These are phyloP conservation scores for Lasioglossum baleicum DNA, from an alignment of 1,140 invertebrate genomes.

Conservation along the genomic window DNA sequence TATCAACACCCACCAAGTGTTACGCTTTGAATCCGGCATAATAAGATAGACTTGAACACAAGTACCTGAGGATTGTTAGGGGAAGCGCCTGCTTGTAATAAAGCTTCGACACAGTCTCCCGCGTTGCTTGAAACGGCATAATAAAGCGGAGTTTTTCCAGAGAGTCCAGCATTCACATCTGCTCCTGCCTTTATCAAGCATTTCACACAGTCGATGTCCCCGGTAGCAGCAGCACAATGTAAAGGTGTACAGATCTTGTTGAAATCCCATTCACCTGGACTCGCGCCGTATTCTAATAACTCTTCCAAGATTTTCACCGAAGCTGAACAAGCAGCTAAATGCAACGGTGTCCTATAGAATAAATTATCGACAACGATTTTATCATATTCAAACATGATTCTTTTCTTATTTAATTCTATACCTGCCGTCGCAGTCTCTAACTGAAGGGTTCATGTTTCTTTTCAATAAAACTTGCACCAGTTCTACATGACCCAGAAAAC, in stretches of 20 bases:
- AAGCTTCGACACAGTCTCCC: slow-evolving; percentile 84
- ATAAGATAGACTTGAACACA: neutral
- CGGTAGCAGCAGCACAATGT: slow-evolving; percentile 87
- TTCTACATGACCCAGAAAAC: slow-evolving; percentile 70
- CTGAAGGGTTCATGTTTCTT: slow-evolving; percentile 64
- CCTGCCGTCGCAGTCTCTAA: slow-evolving; percentile 75
- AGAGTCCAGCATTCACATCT: slow-evolving; percentile 87
- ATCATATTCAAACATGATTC: neutral
- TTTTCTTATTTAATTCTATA: slow-evolving; percentile 41
- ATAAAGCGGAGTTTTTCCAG: slow-evolving; percentile 83
- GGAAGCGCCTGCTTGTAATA: slow-evolving; percentile 86
- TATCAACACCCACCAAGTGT: neutral
- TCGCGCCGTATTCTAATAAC: slow-evolving; percentile 83
- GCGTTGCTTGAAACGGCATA: slow-evolving; percentile 87
- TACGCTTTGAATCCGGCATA: neutral
- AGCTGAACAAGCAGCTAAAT: slow-evolving; percentile 87
- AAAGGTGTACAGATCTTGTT: slow-evolving; percentile 85
- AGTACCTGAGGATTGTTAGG: slow-evolving; percentile 88
- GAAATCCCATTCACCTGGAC: slow-evolving; percentile 85
- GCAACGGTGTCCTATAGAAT: slow-evolving; percentile 84
- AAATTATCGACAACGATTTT: neutral
- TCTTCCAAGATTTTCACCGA: slow-evolving; percentile 83
- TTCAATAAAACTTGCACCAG: slow-evolving; percentile 68
- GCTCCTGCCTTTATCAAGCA: slow-evolving; percentile 84
- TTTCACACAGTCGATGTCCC: slow-evolving; percentile 81